Evolutionary conservation across 2,888 invertebrate species (phyloP), one percentile per base, ranked within the genome.

Genomic region (Lasioglossum villosulum): DNA sequence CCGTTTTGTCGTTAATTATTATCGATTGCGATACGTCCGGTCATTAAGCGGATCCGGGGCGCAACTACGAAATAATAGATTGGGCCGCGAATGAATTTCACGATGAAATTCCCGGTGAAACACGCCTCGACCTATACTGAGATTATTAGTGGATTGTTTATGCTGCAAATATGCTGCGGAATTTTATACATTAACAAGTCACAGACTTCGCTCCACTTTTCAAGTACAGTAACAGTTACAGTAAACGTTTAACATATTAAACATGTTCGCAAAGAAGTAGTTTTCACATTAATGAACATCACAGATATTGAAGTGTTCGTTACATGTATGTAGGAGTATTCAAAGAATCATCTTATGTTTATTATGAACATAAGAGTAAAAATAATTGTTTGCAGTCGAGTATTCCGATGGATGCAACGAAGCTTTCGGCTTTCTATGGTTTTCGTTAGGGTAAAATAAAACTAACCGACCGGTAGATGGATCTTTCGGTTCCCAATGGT

Each of bases 21-120:
- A 80, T 82, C 75, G 77, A 68, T 82, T 83, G 79, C 88, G 63
- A 85, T 80, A 89, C 83, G 27, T 88, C 88, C 88, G 90, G 86
- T 52, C 52, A 78, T 89, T 85, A 84, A 48, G 30, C 48, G 23
- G 12, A 30, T n/a, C 59, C 73, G 8, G 66, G 34, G 52, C 37
- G 59, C 6, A 45, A 34, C 39, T 52, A 48, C 39, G 37, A 84
- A 84, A 87, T 86, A 81, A 83, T 75, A 66, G 68, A 39, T 68
- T 39, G 23, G n/a, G 4, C 37, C 4, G 37, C 23, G 12, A 23
- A 37, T 12, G 37, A 68, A 68, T 68, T 68, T 37, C 37, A 23
- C 37, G 68, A 68, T 68, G 23, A 34, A 66, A 66, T 34, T 66
- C 23, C 23, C 66, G 34, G 16, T 19, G 34, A 34, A 19, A 66